Evolutionary conservation across 1,140 invertebrate species (phyloP).

Genomic region (Formica exsecta): DNA sequence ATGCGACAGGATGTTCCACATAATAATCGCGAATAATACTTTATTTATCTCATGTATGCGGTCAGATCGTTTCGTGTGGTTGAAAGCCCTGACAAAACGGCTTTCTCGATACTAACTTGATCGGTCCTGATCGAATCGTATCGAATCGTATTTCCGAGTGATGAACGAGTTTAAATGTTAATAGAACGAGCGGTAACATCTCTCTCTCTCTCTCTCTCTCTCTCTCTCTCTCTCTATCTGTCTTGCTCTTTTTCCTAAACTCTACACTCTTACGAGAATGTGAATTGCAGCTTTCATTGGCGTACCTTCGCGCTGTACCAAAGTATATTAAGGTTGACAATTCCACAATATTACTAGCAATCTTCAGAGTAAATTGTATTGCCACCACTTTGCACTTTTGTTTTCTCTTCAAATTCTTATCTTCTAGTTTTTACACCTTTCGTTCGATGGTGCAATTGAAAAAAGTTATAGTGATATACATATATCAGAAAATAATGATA

Average conservation of each 20-base stretch:
- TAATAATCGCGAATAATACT: constrained; percentile 10
- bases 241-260: constrained; percentile 4
- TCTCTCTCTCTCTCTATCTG: too few relatives aligned
- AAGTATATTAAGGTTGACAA: constrained; percentile 20
- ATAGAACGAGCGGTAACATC: constrained; percentile 29
- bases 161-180: constrained; percentile 38
- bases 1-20: background rate
- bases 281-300: constrained; percentile 10
- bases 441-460: background rate
- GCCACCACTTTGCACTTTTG: background rate
- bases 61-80: background rate
- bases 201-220: too few relatives aligned
- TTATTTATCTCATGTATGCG: background rate
- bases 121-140: background rate
- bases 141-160: background rate
- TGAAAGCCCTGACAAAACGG: background rate
- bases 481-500: background rate
- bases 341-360: constrained; percentile 52
- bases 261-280: background rate
- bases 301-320: background rate
- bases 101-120: constrained; percentile 25
- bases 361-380: constrained; percentile 29
- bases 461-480: constrained; percentile 4
- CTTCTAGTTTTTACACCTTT: background rate
- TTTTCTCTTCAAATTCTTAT: constrained; percentile 10